A percentile compares a stretch with the other conserved stretches of the same genome.
phyloP scores from a whole-genome alignment of 2,113 vertebrate species.

The Nyctibius bracteatus region DNA sequence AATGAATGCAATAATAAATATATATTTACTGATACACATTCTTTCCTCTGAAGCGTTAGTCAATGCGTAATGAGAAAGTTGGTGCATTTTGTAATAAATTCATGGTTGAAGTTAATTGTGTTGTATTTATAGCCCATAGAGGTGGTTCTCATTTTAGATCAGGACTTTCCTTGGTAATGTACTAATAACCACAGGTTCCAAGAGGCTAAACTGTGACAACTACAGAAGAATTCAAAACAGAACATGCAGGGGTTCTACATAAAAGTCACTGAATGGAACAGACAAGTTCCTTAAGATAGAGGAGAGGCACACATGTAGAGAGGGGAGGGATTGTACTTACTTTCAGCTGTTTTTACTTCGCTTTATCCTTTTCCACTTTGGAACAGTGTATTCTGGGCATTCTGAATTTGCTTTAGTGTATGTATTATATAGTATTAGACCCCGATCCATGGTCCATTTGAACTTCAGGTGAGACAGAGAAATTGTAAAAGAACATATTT shows the following conservation, averaged over 20 bases:
- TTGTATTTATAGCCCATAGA: constrained; percentile 70
- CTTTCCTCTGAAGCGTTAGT: background rate
- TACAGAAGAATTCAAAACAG: constrained; percentile 59
- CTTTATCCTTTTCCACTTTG: background rate
- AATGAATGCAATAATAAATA: background rate
- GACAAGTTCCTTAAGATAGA: constrained; percentile 33
- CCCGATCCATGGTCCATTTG: background rate
- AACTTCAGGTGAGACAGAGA: background rate
- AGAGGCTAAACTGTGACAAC: constrained; percentile 63
- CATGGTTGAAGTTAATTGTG: constrained; percentile 65
- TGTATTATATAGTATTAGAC: background rate
- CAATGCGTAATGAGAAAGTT: background rate
- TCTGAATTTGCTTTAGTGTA: background rate
- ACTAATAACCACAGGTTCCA: constrained; percentile 69
- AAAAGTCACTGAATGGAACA: constrained; percentile 67
- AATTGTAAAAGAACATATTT: background rate
- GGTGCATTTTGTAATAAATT: constrained; percentile 26
- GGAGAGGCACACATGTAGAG: background rate
- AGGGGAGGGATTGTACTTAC: background rate
- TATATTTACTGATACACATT: background rate
- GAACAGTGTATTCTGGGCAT: background rate
- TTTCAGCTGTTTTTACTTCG: background rate
- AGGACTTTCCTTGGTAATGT: constrained; percentile 68
- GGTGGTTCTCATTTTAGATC: constrained; percentile 60
- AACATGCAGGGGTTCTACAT: constrained; percentile 67